These are phyloP conservation scores for Chorisops tibialis DNA, from an alignment of 2,888 invertebrate genomes.

Conservation along the genomic window DNA sequence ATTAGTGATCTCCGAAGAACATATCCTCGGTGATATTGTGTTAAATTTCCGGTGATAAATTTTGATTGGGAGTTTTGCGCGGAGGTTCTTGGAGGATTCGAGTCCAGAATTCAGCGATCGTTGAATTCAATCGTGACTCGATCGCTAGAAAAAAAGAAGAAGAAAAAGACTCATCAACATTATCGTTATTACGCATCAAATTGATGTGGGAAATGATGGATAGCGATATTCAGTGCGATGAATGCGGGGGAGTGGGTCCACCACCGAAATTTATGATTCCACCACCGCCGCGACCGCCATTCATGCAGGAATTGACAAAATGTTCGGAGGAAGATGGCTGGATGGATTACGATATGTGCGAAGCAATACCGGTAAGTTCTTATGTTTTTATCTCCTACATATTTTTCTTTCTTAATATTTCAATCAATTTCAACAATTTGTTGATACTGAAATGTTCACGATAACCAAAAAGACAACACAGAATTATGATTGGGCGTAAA, in stretches of 20 bases:
- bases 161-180: not conserved
- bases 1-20: not conserved
- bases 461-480: no score
- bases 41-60: not conserved
- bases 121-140: not conserved
- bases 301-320: constrained; percentile 39
- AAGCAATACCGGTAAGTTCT: constrained; percentile 51
- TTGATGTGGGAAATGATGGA: constrained; percentile 53
- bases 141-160: not conserved
- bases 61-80: not conserved
- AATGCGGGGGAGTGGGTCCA: constrained; percentile 49
- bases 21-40: constrained; percentile 19
- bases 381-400: constrained; percentile 11
- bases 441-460: no score
- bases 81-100: no score
- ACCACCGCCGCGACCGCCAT: constrained; percentile 50
- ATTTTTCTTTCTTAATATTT: no score
- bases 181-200: not conserved
- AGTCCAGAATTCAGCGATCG: not conserved
- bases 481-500: no score
- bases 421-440: no score
- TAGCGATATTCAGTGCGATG: constrained; percentile 47
- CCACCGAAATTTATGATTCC: constrained; percentile 52
- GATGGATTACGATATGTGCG: constrained; percentile 48
- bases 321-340: constrained; percentile 39